phyloP scores from a whole-genome alignment of 2,888 invertebrate genomes.

The Drosophila leonis region DNA sequence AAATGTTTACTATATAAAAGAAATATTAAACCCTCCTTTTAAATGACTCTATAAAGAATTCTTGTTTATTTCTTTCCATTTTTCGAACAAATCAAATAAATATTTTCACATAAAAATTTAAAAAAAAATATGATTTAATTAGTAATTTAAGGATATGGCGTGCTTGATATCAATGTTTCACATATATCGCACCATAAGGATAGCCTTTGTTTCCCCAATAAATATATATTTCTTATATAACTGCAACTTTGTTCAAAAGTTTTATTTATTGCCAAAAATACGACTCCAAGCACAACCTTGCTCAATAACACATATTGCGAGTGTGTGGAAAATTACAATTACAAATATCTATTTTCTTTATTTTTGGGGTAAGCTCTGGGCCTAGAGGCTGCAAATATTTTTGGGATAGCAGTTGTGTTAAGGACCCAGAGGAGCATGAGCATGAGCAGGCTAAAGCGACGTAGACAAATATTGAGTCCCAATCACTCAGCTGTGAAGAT shows the following conservation, averaged over 20 bases:
- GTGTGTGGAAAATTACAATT: constrained; percentile 59
- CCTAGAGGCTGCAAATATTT: constrained; percentile 1
- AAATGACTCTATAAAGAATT: too few relatives aligned
- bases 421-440: constrained; percentile 9
- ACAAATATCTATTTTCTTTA: constrained; percentile 32
- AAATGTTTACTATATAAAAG: too few relatives aligned
- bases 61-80: too few relatives aligned
- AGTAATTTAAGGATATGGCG: too few relatives aligned
- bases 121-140: too few relatives aligned
- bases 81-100: too few relatives aligned
- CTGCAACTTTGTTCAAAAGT: too few relatives aligned
- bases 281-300: not conserved
- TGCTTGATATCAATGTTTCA: too few relatives aligned
- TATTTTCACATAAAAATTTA: too few relatives aligned
- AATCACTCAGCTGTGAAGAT: constrained; percentile 79
- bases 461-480: constrained; percentile 75
- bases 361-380: constrained; percentile 1
- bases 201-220: too few relatives aligned
- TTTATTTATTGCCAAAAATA: not conserved
- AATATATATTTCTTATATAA: not conserved
- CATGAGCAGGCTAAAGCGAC: constrained; percentile 35
- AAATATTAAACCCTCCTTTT: too few relatives aligned
- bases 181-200: too few relatives aligned
- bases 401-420: constrained; percentile 10
- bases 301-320: constrained; percentile 12